Base-by-base conservation (phyloP, 2,113 vertebrate species). In the Forbesichthys papilliferus region DNA sequence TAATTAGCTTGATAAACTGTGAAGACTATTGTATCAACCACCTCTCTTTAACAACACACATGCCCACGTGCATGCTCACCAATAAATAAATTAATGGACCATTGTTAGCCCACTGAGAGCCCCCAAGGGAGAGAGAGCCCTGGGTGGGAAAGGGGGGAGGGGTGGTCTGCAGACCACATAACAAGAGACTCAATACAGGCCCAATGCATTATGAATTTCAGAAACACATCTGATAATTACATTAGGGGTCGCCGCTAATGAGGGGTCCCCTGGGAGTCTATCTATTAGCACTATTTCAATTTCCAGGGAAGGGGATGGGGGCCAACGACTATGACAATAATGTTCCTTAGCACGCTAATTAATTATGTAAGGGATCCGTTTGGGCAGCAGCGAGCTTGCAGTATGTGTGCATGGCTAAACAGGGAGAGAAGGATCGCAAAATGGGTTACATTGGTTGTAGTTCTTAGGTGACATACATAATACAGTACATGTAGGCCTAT, bases 211-310 rank as follows among this genome's bases (percentile, higher is more conserved):
- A 90, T 87, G 85, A 87, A 91, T 89, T 87, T 88, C 84, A 92
- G 90, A 93, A 93, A 93, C 93, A 91, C 90, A 90, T 92, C 84
- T 78, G 84, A 87, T 92, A 91, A 94, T 93, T 92, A 91, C 76
- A 75, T 69, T 72, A 90, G 78, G 87, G 91, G 91, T 94, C 92
- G 90, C 69, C 33, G 74, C 82, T 90, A 91, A 90, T 84, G 84
- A 92, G 87, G 64, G 69, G 80, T 80, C 86, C 82, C 74, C 86
- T 52, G 79, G 85, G 87, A 87, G 80, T 87, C 80, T 86, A 87
- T 90, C 87, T 89, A 88, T 90, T 84, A 88, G 89, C 89, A 86
- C 91, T 88, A 90, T 92, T 94, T 92, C 83, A 89, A 89, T 91
- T 90, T 90, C 77, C 73, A 80, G 34, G 48, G 54, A 52, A 13